A percentile compares a stretch with the other conserved stretches of the same genome.
Conservation (phyloP, 2,113 vertebrate genomes). For the Pyrgilauda ruficollis region DNA sequence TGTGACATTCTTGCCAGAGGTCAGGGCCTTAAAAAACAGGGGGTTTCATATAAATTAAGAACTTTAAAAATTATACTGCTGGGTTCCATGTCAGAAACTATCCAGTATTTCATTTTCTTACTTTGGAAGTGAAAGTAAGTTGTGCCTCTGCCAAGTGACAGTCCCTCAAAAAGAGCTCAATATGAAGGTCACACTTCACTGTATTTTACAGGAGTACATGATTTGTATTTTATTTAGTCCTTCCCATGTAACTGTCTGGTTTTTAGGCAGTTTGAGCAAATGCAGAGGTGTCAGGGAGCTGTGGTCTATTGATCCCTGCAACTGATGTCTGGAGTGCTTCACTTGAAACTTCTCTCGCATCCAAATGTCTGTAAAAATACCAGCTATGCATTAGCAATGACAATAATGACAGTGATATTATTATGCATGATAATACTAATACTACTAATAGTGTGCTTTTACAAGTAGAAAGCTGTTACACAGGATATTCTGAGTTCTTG, state of each 20-base stretch:
- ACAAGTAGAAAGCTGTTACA: neutral
- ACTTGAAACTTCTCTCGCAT: neutral
- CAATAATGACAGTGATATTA: neutral
- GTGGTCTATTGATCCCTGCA: neutral
- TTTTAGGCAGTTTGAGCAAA: neutral
- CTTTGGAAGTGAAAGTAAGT: neutral
- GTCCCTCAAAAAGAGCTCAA: neutral
- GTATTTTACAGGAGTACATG: neutral
- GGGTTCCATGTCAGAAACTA: neutral
- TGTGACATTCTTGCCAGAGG: neutral
- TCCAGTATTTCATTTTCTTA: neutral
- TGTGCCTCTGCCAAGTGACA: neutral
- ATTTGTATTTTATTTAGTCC: neutral
- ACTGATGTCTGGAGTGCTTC: accelerated
- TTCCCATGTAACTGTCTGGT: accelerated
- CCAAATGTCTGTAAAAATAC: neutral
- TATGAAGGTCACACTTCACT: neutral
- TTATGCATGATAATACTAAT: neutral
- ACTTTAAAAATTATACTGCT: neutral
- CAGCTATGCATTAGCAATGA: neutral
- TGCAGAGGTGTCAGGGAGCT: neutral
- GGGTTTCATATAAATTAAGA: neutral
- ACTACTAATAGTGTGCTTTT: neutral
- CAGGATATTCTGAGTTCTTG: neutral
- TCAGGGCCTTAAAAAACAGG: neutral